Conservation (phyloP, 2,888 invertebrate genomes). For the Carpatolechia fugitivella region DNA sequence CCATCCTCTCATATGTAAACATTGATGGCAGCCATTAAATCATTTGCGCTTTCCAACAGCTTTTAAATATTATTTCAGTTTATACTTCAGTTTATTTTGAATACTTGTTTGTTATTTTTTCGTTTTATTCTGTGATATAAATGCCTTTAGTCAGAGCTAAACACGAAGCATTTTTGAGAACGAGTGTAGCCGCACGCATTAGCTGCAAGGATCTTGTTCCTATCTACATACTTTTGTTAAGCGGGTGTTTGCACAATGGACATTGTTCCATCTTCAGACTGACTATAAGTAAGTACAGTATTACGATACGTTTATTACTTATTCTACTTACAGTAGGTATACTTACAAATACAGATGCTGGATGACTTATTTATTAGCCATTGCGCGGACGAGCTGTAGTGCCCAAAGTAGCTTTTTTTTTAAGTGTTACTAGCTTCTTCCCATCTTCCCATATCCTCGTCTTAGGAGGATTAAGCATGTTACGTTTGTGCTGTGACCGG, state of each 20-base stretch:
- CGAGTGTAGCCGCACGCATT: conserved; percentile 27
- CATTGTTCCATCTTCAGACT: conserved; percentile 58
- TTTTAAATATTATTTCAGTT: no score
- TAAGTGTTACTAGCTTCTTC: background rate
- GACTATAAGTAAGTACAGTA: no score
- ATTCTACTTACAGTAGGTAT: no score
- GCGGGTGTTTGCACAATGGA: conserved; percentile 57
- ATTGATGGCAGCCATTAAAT: no score
- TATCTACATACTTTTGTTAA: conserved; percentile 33
- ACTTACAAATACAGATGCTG: conserved; percentile 43
- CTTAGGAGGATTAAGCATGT: background rate
- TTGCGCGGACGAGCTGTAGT: no score
- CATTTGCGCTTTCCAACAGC: no score
- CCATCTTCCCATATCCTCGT: background rate
- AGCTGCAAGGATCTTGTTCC: conserved; percentile 52
- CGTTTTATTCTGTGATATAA: no score
- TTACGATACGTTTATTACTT: conserved; percentile 55
- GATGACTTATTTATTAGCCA: no score
- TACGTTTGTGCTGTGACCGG: background rate
- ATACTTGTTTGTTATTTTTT: no score
- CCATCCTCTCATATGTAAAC: background rate
- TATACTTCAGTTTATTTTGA: no score
- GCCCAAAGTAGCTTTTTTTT: no score
- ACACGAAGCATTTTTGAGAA: conserved; percentile 24
- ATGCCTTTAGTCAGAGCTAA: no score